Evolutionary conservation across 2,113 vertebrate species (phyloP), one percentile per base, ranked within the genome.

Genomic region (Carassius auratus): DNA sequence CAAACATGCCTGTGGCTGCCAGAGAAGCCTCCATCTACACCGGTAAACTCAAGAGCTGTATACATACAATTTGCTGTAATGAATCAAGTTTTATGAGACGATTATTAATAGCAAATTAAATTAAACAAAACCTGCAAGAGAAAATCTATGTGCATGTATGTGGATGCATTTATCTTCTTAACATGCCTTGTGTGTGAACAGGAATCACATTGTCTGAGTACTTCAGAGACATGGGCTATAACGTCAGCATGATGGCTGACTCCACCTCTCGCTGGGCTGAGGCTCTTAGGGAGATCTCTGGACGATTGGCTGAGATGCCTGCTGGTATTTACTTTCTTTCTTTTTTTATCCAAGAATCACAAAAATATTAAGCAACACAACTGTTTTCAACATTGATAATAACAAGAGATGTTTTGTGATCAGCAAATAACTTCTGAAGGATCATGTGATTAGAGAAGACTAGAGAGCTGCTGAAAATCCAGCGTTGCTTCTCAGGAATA

Each of bases 171-270:
- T 36, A 69, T 71, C 36, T 71, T 71, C 17, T 21, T 38, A 5
- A 36, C 8, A 23, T 61, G 76, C 9, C 6, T 52, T 81, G 21
- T 57, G 50, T 83, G 30, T 73, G 19, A 73, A 73, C 91, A 99
- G 98, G 98, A 78, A 99, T 99, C 92, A 99, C 98, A 0, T 93
- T 99, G 76, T 99, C 98, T 0, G 98, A 99, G 89, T 99, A 99
- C 90, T 99, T 99, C 95, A 94, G 98, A 77, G 98, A 99, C 92
- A 99, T 99, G 98, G 98, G 98, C 73, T 99, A 99, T 93, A 95
- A 99, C 0, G 98, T 99, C 90, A 99, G 98, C 89, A 99, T 99
- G 98, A 99, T 99, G 98, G 98, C 98, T 8, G 98, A 99, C 92
- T 99, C 98, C 21, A 99, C 98, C 30, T 99, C 98, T 75, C 95